Evolutionary conservation across 1,140 invertebrate genomes (phyloP).

Genomic region (Trachymyrmex cornetzi): DNA sequence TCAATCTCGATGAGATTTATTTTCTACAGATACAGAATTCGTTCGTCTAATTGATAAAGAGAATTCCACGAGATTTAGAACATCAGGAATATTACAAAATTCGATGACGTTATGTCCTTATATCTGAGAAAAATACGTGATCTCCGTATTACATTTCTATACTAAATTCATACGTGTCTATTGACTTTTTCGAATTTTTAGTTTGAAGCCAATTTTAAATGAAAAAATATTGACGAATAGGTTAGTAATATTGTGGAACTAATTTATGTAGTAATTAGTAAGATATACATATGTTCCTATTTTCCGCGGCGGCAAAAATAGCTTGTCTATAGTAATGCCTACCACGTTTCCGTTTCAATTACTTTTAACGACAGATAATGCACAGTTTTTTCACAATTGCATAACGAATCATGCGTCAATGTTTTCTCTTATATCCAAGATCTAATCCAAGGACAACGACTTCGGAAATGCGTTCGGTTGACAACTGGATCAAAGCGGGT

Average conservation of each 20-base stretch:
- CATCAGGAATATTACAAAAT: background rate
- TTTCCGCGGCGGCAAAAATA: background rate
- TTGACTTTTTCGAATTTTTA: background rate
- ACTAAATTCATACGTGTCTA: background rate
- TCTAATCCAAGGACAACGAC: conserved; percentile 66
- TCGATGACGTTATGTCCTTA: background rate
- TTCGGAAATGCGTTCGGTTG: conserved; percentile 24
- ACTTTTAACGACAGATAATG: conserved; percentile 19
- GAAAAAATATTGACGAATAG: background rate
- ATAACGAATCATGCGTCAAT: conserved; percentile 63
- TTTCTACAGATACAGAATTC: conserved; percentile 38
- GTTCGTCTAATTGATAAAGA: conserved; percentile 55
- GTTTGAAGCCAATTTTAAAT: background rate
- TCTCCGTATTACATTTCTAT: background rate
- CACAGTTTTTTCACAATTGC: conserved; percentile 42
- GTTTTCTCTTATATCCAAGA: conserved; percentile 51
- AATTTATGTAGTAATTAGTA: conserved; percentile 17
- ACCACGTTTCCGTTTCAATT: conserved; percentile 31
- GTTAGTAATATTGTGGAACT: background rate
- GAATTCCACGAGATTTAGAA: conserved; percentile 10
- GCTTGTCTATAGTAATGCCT: background rate
- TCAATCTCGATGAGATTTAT: conserved; percentile 69
- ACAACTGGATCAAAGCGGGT: conserved; percentile 63
- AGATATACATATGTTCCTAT: conserved; percentile 3
- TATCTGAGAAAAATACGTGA: background rate